Evolutionary conservation across 92 coral and sea anemone species (phyloP).

Genomic region (Palythoa heliodiscus): DNA sequence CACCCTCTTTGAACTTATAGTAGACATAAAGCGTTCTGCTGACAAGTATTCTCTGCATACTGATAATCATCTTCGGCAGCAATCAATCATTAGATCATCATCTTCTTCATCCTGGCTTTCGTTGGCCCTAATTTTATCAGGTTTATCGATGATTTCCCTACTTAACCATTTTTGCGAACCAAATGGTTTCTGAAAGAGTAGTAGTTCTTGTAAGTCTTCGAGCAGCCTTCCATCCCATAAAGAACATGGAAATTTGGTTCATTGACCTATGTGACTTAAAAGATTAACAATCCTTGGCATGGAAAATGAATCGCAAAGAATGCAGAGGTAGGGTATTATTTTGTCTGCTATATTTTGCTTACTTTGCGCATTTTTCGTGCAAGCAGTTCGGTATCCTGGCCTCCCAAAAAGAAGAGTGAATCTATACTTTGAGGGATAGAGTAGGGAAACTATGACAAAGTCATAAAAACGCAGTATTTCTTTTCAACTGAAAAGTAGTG

Average conservation of each 20-base stretch:
- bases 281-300: not conserved
- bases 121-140: not conserved
- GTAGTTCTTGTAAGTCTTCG: not conserved
- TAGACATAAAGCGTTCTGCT: not conserved
- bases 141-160: not conserved
- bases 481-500: not conserved
- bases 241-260: constrained; percentile 9
- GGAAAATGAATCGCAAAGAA: not conserved
- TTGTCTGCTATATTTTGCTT: too few species aligned
- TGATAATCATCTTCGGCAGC: not conserved
- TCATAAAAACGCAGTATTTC: not conserved
- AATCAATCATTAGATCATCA: not conserved
- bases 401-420: not conserved
- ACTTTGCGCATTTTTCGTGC: not conserved
- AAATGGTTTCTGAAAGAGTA: not conserved
- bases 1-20: not conserved
- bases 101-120: not conserved
- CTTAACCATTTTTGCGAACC: not conserved
- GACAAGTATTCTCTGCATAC: not conserved
- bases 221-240: not conserved
- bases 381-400: not conserved
- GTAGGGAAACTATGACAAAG: not conserved
- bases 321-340: not conserved
- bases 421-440: not conserved
- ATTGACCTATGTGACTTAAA: not conserved